Evolutionary conservation across 1,140 invertebrate genomes (phyloP).

Genomic region (Rhyacophila brunnea): DNA sequence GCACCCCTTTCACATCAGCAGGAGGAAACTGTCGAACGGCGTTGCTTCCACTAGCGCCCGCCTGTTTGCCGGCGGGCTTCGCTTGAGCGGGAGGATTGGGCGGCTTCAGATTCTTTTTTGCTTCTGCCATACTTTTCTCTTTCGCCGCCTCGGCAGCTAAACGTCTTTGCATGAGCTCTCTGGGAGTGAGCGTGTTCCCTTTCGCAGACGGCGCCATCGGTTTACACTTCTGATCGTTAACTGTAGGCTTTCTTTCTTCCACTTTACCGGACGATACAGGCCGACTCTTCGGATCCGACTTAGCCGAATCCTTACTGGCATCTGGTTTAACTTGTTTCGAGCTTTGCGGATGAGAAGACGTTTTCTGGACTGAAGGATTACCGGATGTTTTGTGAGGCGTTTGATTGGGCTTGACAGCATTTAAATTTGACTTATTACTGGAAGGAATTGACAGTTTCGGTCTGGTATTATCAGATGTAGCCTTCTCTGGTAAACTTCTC

Average conservation of each 20-base stretch:
- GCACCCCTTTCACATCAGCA: conserved; percentile 34
- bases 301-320: too few relatives aligned
- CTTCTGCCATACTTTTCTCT: neutral
- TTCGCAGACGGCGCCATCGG: too few relatives aligned
- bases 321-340: conserved; percentile 8
- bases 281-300: too few relatives aligned
- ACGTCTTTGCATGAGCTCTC: too few relatives aligned
- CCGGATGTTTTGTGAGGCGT: neutral
- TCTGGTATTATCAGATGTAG: neutral
- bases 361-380: conserved; percentile 1
- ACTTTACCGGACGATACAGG: too few relatives aligned
- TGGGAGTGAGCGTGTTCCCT: too few relatives aligned
- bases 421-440: neutral
- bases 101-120: too few relatives aligned
- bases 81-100: neutral
- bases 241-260: too few relatives aligned
- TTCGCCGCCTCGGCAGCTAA: too few relatives aligned
- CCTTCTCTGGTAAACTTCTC: conserved; percentile 4
- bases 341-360: conserved; percentile 1
- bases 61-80: neutral
- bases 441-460: neutral
- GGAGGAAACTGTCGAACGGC: conserved; percentile 37
- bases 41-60: neutral
- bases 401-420: too few relatives aligned
- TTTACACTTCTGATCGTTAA: too few relatives aligned